phyloP scores from a whole-genome alignment of 1,140 invertebrate genomes.

The Solenopsis invicta region DNA sequence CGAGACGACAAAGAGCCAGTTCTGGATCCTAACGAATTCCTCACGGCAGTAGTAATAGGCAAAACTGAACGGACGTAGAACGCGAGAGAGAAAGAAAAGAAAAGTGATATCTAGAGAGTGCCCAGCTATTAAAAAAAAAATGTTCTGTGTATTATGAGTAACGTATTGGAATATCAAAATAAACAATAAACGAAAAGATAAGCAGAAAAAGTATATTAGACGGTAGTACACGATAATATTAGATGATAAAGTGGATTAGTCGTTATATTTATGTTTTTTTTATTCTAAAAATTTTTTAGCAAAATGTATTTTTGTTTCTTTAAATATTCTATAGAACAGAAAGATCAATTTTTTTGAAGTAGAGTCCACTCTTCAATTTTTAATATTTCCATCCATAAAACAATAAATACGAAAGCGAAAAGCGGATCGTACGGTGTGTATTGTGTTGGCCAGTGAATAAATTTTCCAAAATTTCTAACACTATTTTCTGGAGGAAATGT shows the following conservation, averaged over 20 bases:
- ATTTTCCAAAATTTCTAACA: conserved; percentile 38
- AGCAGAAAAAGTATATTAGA: not conserved
- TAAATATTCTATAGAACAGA: not conserved
- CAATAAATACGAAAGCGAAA: not conserved
- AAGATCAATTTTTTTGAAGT: not conserved
- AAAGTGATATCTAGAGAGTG: not conserved
- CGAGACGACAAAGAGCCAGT: conserved; percentile 30
- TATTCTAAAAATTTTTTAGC: not conserved
- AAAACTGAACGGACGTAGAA: conserved; percentile 3
- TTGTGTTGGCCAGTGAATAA: not conserved
- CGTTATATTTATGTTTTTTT: not conserved
- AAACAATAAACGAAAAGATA: not conserved
- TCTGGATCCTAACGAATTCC: conserved; percentile 15
- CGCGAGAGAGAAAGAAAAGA: not conserved
- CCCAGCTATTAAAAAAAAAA: conserved; percentile 1
- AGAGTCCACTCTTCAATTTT: conserved; percentile 16
- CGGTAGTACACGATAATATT: too few relatives aligned
- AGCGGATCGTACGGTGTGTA: not conserved
- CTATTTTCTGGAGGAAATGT: conserved; percentile 13
- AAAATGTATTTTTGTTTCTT: not conserved
- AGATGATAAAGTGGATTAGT: too few relatives aligned
- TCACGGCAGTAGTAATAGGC: conserved; percentile 33
- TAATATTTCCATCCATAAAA: not conserved
- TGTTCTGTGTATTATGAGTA: not conserved
- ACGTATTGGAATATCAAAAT: not conserved